Evolutionary conservation across 2,888 invertebrate species (phyloP).

Genomic region (Chrysolina oricalcia): DNA sequence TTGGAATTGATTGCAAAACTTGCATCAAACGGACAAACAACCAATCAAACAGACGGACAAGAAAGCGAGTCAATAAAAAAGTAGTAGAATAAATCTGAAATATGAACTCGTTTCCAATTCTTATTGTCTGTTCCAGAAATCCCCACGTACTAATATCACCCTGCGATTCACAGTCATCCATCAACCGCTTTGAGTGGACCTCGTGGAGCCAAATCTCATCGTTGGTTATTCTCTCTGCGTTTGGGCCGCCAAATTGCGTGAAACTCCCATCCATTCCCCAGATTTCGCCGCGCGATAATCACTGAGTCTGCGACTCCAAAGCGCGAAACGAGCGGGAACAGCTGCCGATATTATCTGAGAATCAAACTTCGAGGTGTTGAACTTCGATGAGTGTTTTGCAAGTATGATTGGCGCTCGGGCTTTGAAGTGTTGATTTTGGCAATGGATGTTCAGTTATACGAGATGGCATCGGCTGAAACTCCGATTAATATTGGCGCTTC

Average conservation of each 20-base stretch:
- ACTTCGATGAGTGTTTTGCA: slow-evolving; percentile 15
- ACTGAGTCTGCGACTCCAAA: slow-evolving; percentile 2
- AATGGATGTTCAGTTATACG: slow-evolving; percentile 17
- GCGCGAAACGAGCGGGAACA: slow-evolving; percentile 5
- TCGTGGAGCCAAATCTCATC: too few relatives aligned
- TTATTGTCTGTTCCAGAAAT: too few relatives aligned
- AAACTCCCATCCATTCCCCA: background rate
- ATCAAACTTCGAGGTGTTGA: slow-evolving; percentile 13
- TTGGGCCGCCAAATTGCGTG: background rate
- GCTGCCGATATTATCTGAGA: slow-evolving; percentile 17
- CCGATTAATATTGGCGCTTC: slow-evolving; percentile 5
- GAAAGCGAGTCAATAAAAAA: too few relatives aligned
- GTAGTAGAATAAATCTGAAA: too few relatives aligned
- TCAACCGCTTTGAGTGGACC: too few relatives aligned
- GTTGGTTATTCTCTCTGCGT: too few relatives aligned
- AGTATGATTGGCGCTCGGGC: slow-evolving; percentile 15
- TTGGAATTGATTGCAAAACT: too few relatives aligned
- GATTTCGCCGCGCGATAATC: slow-evolving; percentile 4
- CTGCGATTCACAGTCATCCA: too few relatives aligned
- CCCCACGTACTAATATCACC: too few relatives aligned
- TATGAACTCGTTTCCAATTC: too few relatives aligned
- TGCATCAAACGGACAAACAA: too few relatives aligned
- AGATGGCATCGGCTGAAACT: slow-evolving; percentile 11
- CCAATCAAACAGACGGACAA: too few relatives aligned
- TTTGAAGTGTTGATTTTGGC: slow-evolving; percentile 16